Evolutionary conservation across 2,888 invertebrate species (phyloP), one percentile per base, ranked within the genome.

Genomic region (Hesperia comma): DNA sequence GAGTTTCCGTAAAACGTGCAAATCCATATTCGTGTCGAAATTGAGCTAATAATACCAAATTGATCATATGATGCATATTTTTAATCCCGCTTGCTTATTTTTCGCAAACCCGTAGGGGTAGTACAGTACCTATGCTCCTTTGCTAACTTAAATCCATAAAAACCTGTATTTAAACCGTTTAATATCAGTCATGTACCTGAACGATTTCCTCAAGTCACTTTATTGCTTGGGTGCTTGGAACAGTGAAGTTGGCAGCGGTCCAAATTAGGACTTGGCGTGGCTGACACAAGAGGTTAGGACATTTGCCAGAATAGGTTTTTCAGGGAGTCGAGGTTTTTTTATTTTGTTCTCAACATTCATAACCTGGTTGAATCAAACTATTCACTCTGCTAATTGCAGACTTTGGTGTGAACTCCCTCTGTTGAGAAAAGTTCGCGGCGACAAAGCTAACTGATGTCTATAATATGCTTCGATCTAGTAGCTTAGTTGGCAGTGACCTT

Each of bases 201-300:
- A 32, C 46, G 32, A 43, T 55, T 62, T 46, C n/a, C 63, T 54
- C 41, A 33, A 63, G 51, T 53, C 43, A 43, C 58, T 53, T 53
- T 58, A 58, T 58, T 53, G 63, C 57, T 53, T 26, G 62, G 43
- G 55, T 17, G 33, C 43, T 33, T 43, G 15, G 26, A 63, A 63
- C 62, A 63, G 40, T 62, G 62, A 41, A 19, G 37, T 68, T 71
- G 71, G 71, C 70, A 46, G 41, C 49, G 61, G 37, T 69, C 70
- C 70, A 70, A 71, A 70, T 70, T 70, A 61, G 70, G 63, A 68
- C 68, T 71, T 69, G 71, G 67, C 58, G 37, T 51, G 64, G 58
- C 58, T 51, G 63, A 57, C 60, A 68, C 68, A 69, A 70, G 68
- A 69, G 68, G 68, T 61, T 54, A 69, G 69, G 63, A 61, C 70